Conservation (phyloP, 2,888 invertebrate species). For the Conistra vaccinii region DNA sequence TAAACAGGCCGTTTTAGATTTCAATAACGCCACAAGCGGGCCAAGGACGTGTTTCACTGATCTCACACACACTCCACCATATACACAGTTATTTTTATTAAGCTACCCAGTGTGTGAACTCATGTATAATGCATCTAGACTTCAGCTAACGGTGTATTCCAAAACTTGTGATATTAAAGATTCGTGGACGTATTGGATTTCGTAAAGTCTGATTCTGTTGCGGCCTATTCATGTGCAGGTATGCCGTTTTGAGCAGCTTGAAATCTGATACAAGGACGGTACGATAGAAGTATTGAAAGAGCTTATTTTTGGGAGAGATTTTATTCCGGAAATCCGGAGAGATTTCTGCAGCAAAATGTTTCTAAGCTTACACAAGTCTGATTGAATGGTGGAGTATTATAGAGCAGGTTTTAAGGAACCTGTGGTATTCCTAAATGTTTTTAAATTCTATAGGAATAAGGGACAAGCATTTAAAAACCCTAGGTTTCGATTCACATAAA, state of each 20-base stretch:
- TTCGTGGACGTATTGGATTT: conserved; percentile 68
- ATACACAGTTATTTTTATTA: conserved; percentile 57
- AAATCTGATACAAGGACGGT: conserved; percentile 34
- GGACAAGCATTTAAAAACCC: conserved; percentile 1
- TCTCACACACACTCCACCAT: conserved; percentile 38
- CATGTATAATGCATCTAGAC: conserved; percentile 70
- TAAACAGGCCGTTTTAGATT: conserved; percentile 61
- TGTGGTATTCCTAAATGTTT: background rate
- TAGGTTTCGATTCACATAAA: conserved; percentile 8
- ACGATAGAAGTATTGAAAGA: conserved; percentile 24
- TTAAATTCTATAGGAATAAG: conserved; percentile 3
- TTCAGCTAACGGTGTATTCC: conserved; percentile 54
- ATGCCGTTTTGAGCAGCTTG: conserved; percentile 24
- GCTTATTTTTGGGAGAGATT: conserved; percentile 26
- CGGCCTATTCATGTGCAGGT: conserved; percentile 42
- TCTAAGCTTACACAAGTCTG: background rate
- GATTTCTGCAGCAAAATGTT: conserved; percentile 7
- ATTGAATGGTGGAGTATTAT: conserved; percentile 1
- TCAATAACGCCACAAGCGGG: conserved; percentile 60
- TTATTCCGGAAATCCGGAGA: conserved; percentile 14
- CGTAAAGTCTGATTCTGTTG: conserved; percentile 54
- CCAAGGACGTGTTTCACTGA: conserved; percentile 60
- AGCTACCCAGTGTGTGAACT: conserved; percentile 52
- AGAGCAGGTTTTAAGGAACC: background rate
- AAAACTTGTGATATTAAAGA: conserved; percentile 67